A percentile compares a stretch with the other conserved stretches of the same genome.
These are phyloP conservation scores for Conopomorpha cramerella DNA, from an alignment of 1,140 invertebrate genomes.

Conservation along the genomic window DNA sequence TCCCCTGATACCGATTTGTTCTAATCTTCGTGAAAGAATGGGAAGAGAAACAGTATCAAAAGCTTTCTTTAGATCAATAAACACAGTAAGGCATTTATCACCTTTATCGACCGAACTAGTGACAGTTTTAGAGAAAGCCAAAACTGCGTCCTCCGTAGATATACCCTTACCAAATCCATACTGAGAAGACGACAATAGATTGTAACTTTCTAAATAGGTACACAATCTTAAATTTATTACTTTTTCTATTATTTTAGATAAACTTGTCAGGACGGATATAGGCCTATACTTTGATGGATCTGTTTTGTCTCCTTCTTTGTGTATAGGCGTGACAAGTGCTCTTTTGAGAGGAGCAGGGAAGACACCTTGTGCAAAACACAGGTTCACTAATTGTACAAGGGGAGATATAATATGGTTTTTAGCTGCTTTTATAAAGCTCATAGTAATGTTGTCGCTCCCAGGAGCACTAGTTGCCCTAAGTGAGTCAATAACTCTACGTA, in stretches of 20 bases:
- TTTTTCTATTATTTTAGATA: slow-evolving; percentile 12
- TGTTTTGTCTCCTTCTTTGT: slow-evolving; percentile 6
- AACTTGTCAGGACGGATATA: slow-evolving; percentile 7
- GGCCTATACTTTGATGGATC: slow-evolving; percentile 6
- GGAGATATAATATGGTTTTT: not conserved
- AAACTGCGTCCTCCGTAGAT: slow-evolving; percentile 5
- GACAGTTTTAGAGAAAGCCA: not conserved
- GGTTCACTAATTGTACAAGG: not conserved
- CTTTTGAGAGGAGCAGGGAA: slow-evolving; percentile 5
- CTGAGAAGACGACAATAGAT: slow-evolving; percentile 6
- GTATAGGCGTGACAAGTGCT: slow-evolving; percentile 5
- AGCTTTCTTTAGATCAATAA: slow-evolving; percentile 2
- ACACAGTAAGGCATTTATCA: not conserved
- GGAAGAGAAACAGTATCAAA: slow-evolving; percentile 3
- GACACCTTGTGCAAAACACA: not conserved
- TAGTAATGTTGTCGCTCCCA: slow-evolving; percentile 1
- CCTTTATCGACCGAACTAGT: not conserved
- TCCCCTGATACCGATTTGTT: slow-evolving; percentile 1
- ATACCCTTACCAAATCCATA: slow-evolving; percentile 8
- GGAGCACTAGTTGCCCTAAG: not conserved
- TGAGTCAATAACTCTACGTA: not conserved
- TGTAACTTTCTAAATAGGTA: slow-evolving; percentile 6
- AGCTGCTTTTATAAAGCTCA: not conserved
- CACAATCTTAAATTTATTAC: slow-evolving; percentile 6
- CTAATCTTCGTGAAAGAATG: not conserved